Base-by-base conservation (phyloP, 1,140 invertebrate species). In the Cyrtorhinus lividipennis region DNA sequence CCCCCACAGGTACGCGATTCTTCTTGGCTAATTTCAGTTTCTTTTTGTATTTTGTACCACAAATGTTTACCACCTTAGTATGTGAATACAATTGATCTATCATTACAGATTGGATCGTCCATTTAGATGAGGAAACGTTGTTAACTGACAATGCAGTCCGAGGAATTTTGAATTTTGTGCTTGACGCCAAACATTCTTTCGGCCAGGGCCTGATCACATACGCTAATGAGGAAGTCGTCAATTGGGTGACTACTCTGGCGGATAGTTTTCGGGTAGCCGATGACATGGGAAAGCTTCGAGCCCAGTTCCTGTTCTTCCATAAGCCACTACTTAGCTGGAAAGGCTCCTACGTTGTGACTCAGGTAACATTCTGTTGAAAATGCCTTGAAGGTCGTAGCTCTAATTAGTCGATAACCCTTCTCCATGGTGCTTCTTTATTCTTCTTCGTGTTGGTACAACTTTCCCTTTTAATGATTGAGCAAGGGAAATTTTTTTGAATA, bases 181-280 rank as follows among this genome's bases (percentile, higher is more conserved):
- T 87, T 48, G 90, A 96, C 76, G 94, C 93, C 0, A 92, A 90
- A 73, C 88, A 96, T 76, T 86, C 92, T 64, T 97, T 98, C 78
- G 95, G 95, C 0, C 95, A 99, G 79, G 95, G 95, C 1, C 78
- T 98, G 12, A 97, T 99, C 62, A 98, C 94, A 2, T 99, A 98
- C 78, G 94, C 94, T 1, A 96, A 96, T 74, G 94, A 95, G 73
- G 83, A 92, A 76, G 85, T 98, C 64, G 88, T 97, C 24, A 98
- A 97, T 73, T 97, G 94, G 94, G 77, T 97, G 25, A 98, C 95
- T 1, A 98, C 95, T 0, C 75, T 98, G 53, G 93, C 92, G 2
- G 95, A 98, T 73, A 92, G 89, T 69, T 97, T 97, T 73, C 80
- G 95, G 67, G 95, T 98, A 0, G 90, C 92, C 24, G 93, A 96